These are phyloP conservation scores for Microdon myrmicae DNA, from an alignment of 2,888 invertebrate genomes.

Conservation along the genomic window DNA sequence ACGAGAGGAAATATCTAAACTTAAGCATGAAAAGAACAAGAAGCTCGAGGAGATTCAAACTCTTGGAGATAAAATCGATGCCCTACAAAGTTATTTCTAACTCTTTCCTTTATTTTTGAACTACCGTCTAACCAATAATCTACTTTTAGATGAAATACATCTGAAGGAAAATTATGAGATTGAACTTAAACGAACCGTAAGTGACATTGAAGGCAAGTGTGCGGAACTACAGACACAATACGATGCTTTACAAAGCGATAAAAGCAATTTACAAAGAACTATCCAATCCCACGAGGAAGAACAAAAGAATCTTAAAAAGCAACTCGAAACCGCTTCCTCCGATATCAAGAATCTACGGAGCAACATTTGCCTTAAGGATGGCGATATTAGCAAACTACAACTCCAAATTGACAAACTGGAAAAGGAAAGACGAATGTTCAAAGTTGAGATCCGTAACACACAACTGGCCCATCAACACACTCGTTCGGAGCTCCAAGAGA, in stretches of 20 bases:
- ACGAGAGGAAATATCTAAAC: conserved; percentile 57
- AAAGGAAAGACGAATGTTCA: conserved; percentile 76
- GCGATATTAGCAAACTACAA: conserved; percentile 77
- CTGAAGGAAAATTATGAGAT: conserved; percentile 63
- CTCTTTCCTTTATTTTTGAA: neutral
- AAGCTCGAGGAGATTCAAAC: conserved; percentile 63
- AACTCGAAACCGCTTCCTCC: conserved; percentile 72
- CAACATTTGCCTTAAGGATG: conserved; percentile 80
- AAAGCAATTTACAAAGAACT: conserved; percentile 80
- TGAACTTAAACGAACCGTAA: conserved; percentile 63
- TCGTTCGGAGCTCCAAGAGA: conserved; percentile 64
- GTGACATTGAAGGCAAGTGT: conserved; percentile 61
- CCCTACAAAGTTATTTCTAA: conserved; percentile 58
- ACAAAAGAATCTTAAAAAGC: conserved; percentile 76
- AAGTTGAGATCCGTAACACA: conserved; percentile 67
- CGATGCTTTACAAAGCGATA: conserved; percentile 79
- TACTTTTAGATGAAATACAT: conserved; percentile 60
- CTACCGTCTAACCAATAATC: neutral
- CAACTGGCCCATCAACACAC: conserved; percentile 63
- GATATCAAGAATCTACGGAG: conserved; percentile 69
- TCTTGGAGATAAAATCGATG: conserved; percentile 62
- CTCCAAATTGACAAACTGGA: conserved; percentile 73
- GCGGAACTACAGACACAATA: conserved; percentile 72
- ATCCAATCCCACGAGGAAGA: conserved; percentile 76
- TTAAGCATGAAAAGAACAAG: conserved; percentile 61